These are phyloP conservation scores for Thecophora atra DNA, from an alignment of 2,888 invertebrate genomes.

Conservation along the genomic window DNA sequence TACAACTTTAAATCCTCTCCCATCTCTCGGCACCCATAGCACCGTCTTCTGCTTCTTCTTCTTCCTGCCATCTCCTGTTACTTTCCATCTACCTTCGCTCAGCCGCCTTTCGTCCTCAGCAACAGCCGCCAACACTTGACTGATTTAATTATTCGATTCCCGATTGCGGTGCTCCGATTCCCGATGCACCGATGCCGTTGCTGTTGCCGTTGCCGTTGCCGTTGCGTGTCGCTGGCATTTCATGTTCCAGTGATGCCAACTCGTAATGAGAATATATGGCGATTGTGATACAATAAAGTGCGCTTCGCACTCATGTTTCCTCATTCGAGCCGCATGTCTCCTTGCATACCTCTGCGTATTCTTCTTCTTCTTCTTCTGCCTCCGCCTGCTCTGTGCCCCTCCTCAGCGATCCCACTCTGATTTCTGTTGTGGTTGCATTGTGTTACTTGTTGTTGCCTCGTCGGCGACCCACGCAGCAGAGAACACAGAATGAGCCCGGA, in stretches of 20 bases:
- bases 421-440: constrained; percentile 20
- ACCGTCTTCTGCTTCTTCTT: not conserved
- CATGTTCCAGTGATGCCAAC: constrained; percentile 64
- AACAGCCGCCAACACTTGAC: constrained; percentile 62
- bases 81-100: constrained; percentile 17
- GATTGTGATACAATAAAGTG: constrained; percentile 66
- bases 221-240: constrained; percentile 59
- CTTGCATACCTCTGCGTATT: constrained; percentile 26
- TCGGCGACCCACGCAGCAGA: constrained; percentile 20
- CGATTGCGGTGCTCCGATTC: constrained; percentile 39
- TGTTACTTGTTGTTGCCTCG: constrained; percentile 40
- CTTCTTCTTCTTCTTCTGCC: not conserved
- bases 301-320: constrained; percentile 64
- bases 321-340: constrained; percentile 14
- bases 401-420: not conserved
- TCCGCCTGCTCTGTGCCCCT: not conserved
- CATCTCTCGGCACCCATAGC: constrained; percentile 37
- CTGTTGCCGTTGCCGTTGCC: no score
- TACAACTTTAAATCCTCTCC: constrained; percentile 40
- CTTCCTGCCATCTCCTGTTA: not conserved
- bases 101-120: constrained; percentile 19
- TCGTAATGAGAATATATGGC: constrained; percentile 66
- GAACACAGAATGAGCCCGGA: not conserved
- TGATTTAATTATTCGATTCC: constrained; percentile 64
- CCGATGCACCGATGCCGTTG: no score